Base-by-base conservation (phyloP, 2,797 vertebrate species). In the Fundulus diaphanus region DNA sequence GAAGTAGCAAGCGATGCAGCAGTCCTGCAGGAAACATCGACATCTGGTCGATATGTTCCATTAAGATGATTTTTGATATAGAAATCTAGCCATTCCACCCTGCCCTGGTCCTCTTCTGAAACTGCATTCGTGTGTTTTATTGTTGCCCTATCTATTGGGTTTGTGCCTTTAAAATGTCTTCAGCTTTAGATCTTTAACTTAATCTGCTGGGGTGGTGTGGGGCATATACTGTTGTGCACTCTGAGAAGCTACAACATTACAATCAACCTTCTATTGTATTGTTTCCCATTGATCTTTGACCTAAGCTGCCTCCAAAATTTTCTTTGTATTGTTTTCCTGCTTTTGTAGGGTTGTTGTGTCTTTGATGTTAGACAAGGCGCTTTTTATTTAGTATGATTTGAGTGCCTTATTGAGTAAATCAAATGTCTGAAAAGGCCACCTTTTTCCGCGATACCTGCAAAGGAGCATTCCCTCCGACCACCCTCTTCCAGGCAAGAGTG, bases 391-490 rank as follows among this genome's bases (percentile, higher is more conserved):
- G 80, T 81, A 68, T 78, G 65, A 80, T 79, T 74, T 35, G 20
- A 67, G 68, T 24, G 9, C 83, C 77, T 84, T 52, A 79, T 75
- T 82, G 74, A 42, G 86, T 77, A 81, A 59, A 80, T 82, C 51
- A n/a, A 68, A 79, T 66, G 78, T 79, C 76, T 77, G 76, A 56
- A 69, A 81, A 79, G 79, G 63, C 63, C 42, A 29, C 27, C 35
- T 48, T 66, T 78, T 68, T 67, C 49, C 71, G 76, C 88, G 69
- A 89, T 82, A 88, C 79, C n/a, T 80, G 66, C 12, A 18, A 79
- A 85, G 72, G 90, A 82, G 77, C 85, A 83, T 82, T 80, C 37
- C 65, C 76, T 72, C 83, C 82, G 83, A 88, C 87, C 88, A 67
- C 83, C 86, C 83, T 73, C 75, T 80, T 72, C 76, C 76, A 78